Conservation (phyloP, 2,113 vertebrate species). For the Clinocottus analis region DNA sequence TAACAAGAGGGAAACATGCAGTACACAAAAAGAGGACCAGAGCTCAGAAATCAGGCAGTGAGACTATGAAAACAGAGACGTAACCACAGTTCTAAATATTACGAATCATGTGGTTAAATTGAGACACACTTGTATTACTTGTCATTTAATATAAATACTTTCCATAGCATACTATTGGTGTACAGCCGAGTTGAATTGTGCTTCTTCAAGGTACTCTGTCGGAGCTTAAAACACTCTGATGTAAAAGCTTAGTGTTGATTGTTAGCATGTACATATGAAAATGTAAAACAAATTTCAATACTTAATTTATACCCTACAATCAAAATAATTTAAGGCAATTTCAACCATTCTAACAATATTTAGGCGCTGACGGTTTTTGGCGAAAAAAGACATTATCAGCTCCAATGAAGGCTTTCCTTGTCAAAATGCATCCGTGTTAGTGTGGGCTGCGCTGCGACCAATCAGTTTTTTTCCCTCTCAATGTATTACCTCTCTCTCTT, state of each 20-base stretch:
- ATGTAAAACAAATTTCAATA: neutral
- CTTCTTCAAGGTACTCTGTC: neutral
- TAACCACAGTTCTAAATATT: neutral
- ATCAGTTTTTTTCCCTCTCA: neutral
- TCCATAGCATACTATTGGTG: neutral
- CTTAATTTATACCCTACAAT: neutral
- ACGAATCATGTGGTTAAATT: neutral
- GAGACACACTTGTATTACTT: neutral
- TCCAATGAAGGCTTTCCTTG: conserved; percentile 46
- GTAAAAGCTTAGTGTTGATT: neutral
- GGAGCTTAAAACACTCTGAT: neutral
- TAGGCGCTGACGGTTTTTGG: conserved; percentile 21
- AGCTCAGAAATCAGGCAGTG: neutral
- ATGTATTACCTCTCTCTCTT: conserved; percentile 36
- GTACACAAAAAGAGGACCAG: neutral
- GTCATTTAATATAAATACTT: neutral
- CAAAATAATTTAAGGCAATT: neutral
- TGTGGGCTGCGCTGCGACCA: conserved; percentile 36
- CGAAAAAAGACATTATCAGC: conserved; percentile 44
- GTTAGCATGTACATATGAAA: neutral
- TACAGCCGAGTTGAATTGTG: neutral
- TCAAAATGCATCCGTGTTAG: conserved; percentile 27
- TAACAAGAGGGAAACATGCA: neutral
- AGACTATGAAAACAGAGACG: neutral
- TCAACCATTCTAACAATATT: conserved; percentile 16